These are phyloP conservation scores for Drosophila fuyamai DNA, from an alignment of 1,140 invertebrate genomes.

Conservation along the genomic window DNA sequence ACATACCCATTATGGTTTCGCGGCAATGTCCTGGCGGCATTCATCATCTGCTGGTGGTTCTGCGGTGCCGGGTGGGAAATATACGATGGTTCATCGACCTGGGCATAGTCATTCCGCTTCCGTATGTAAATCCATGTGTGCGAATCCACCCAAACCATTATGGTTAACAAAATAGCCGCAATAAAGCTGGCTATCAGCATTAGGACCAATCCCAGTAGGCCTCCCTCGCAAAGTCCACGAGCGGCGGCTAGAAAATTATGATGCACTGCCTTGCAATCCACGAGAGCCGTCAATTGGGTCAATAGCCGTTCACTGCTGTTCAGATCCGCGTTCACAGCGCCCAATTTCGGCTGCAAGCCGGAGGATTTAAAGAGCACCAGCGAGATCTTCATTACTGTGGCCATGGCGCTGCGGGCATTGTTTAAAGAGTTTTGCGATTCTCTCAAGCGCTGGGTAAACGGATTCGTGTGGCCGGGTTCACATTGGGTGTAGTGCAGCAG, in stretches of 20 bases:
- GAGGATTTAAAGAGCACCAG: conserved; percentile 82
- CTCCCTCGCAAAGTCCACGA: conserved; percentile 91
- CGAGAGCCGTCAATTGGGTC: conserved; percentile 88
- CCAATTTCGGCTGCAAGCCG: conserved; percentile 89
- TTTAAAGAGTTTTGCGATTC: conserved; percentile 91
- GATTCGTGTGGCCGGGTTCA: conserved; percentile 91
- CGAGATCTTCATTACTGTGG: conserved; percentile 82
- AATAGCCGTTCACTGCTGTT: conserved; percentile 88
- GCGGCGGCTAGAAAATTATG: conserved; percentile 91
- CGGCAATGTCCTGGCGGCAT: conserved; percentile 82
- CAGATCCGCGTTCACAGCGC: conserved; percentile 89
- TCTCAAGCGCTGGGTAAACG: conserved; percentile 90
- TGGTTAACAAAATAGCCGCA: conserved; percentile 94
- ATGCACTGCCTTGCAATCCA: conserved; percentile 92
- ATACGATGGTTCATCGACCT: conserved; percentile 84
- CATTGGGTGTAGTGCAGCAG: conserved; percentile 93
- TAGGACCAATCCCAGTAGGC: conserved; percentile 91
- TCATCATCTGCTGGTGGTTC: conserved; percentile 84
- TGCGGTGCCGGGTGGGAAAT: conserved; percentile 83
- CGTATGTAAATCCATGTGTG: conserved; percentile 98
- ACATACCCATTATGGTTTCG: conserved; percentile 84
- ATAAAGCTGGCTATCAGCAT: conserved; percentile 93
- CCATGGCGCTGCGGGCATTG: conserved; percentile 87
- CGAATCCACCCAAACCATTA: conserved; percentile 96
- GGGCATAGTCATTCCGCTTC: conserved; percentile 86